These are phyloP conservation scores for Helarctos malayanus DNA, from an alignment of 2,797 vertebrate genomes.

Conservation along the genomic window DNA sequence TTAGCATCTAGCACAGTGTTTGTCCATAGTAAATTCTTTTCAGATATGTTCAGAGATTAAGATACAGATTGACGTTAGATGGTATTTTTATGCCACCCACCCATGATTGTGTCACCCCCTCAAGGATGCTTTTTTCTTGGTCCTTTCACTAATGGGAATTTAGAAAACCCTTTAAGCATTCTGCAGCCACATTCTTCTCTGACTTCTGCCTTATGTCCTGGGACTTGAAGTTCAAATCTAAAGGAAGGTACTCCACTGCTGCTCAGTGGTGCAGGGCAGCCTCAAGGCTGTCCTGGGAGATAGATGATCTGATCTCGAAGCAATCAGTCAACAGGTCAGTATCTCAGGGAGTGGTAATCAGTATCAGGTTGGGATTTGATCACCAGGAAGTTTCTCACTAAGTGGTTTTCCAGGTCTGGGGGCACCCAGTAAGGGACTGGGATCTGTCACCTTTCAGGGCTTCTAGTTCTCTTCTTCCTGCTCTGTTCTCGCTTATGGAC, in stretches of 20 bases:
- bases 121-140: neutral
- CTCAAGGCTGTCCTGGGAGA: constrained; percentile 61
- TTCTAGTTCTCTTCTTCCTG: neutral
- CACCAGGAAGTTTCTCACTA: constrained; percentile 70
- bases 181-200: constrained; percentile 15
- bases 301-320: constrained; percentile 69
- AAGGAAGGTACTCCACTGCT: neutral
- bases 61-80: neutral
- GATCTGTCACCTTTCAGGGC: neutral
- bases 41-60: neutral
- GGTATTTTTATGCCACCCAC: neutral
- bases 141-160: neutral
- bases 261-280: neutral
- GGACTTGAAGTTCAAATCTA: constrained; percentile 76
- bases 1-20: neutral
- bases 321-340: constrained; percentile 57
- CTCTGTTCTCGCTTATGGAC: neutral
- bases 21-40: neutral
- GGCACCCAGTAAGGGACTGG: neutral
- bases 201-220: neutral
- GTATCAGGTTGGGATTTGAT: constrained; percentile 71
- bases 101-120: neutral
- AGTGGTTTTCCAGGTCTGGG: constrained; percentile 75
- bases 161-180: neutral
- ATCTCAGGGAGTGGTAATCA: constrained; percentile 40